phyloP scores from a whole-genome alignment of 2,797 vertebrate genomes.

The Stomatorhinus walkeri region DNA sequence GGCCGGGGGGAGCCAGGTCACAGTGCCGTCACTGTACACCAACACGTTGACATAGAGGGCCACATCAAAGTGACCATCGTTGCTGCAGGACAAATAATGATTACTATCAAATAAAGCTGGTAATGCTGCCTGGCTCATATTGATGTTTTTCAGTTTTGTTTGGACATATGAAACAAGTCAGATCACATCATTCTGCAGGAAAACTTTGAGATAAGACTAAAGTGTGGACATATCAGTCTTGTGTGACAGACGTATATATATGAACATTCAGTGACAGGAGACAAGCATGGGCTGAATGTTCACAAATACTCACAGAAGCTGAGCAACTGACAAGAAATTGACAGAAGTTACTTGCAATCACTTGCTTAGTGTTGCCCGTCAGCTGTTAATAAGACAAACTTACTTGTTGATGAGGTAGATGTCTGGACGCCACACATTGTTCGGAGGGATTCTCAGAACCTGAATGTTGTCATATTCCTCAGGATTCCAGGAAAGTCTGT shows the following conservation, averaged over 20 bases:
- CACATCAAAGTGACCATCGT: conserved; percentile 78
- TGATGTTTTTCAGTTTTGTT: neutral
- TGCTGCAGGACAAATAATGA: conserved; percentile 38
- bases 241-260: neutral
- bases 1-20: conserved; percentile 78
- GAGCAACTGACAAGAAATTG: neutral
- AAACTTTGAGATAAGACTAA: neutral
- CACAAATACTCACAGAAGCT: neutral
- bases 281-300: neutral
- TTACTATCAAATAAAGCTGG: neutral
- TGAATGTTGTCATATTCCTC: conserved; percentile 61
- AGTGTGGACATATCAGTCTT: neutral
- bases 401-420: conserved; percentile 86
- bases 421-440: conserved; percentile 79
- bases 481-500: conserved; percentile 75
- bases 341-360: neutral
- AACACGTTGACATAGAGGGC: conserved; percentile 74
- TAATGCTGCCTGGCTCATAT: neutral
- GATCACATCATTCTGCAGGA: neutral
- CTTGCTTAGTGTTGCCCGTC: neutral
- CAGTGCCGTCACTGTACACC: conserved; percentile 61
- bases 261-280: neutral
- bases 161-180: neutral
- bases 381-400: conserved; percentile 30
- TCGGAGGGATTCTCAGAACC: conserved; percentile 61